Evolutionary conservation across 2,797 vertebrate genomes (phyloP).

Genomic region (Crocidura indochinensis): DNA sequence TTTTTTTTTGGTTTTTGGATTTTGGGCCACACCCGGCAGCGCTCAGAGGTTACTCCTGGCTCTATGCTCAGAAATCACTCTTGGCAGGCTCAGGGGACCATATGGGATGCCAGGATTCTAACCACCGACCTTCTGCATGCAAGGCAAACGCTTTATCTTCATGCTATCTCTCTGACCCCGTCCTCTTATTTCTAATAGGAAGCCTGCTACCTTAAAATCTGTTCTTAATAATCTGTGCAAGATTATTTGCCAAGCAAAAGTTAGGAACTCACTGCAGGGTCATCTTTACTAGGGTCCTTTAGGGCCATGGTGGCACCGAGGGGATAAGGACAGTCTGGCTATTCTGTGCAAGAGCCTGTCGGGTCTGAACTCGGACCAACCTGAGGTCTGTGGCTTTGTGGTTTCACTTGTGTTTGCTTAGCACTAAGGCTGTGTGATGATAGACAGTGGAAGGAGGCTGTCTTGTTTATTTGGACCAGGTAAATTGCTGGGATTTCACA

Average conservation of each 20-base stretch:
- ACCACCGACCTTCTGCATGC: too few relatives aligned
- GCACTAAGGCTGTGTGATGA: constrained; percentile 19
- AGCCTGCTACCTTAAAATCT: not conserved
- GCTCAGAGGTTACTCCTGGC: too few relatives aligned
- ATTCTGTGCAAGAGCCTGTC: not conserved
- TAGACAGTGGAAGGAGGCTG: constrained; percentile 56
- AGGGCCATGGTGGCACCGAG: constrained; percentile 8
- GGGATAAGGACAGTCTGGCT: not conserved
- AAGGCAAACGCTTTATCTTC: too few relatives aligned
- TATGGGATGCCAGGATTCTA: too few relatives aligned
- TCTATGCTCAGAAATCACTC: too few relatives aligned
- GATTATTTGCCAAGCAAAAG: constrained; percentile 52
- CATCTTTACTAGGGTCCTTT: constrained; percentile 38
- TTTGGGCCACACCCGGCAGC: too few relatives aligned
- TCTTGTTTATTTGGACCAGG: constrained; percentile 80
- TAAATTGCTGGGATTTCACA: constrained; percentile 85
- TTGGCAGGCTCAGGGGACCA: too few relatives aligned
- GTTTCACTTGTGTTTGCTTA: constrained; percentile 64
- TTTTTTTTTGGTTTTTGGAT: too few relatives aligned
- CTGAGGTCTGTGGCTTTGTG: constrained; percentile 58
- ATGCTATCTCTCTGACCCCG: too few relatives aligned
- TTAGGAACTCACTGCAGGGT: constrained; percentile 12
- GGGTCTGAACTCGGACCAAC: constrained; percentile 29
- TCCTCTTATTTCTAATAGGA: too few relatives aligned
- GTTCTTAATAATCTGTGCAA: constrained; percentile 18